These are phyloP conservation scores for Eulemur mongoz DNA, from an alignment of 2,797 vertebrate species.

Conservation along the genomic window DNA sequence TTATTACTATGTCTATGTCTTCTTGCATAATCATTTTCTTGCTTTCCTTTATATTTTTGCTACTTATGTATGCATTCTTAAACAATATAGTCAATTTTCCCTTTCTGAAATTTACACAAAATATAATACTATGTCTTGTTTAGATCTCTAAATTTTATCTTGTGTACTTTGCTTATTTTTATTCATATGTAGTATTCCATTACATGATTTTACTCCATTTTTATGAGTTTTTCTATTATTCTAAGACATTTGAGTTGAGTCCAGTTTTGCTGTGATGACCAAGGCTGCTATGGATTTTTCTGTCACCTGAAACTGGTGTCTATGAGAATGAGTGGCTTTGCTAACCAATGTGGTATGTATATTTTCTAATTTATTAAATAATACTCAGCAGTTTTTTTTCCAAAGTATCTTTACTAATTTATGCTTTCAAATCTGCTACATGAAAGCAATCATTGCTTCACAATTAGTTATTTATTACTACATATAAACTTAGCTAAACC, in stretches of 20 bases:
- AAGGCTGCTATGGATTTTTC: background rate
- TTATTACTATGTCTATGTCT: background rate
- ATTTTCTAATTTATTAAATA: background rate
- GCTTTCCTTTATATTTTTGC: background rate
- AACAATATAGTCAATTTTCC: background rate
- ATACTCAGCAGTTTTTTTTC: background rate
- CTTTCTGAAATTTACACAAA: background rate
- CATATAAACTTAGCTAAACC: background rate
- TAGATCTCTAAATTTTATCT: background rate
- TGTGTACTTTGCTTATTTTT: background rate
- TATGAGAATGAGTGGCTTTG: background rate
- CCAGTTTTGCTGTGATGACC: background rate
- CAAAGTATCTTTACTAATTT: background rate
- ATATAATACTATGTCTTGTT: background rate
- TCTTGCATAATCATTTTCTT: background rate
- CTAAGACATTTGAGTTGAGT: background rate
- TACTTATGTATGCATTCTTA: background rate
- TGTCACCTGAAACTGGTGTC: background rate
- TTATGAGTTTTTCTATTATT: background rate
- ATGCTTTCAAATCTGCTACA: background rate
- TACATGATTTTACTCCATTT: background rate
- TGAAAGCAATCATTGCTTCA: background rate
- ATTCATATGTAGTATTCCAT: background rate
- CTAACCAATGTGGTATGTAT: background rate
- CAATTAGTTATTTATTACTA: background rate